A percentile compares a stretch with the other conserved stretches of the same genome.
These are phyloP conservation scores for Andrena dorsata DNA, from an alignment of 2,888 invertebrate species.

Conservation along the genomic window DNA sequence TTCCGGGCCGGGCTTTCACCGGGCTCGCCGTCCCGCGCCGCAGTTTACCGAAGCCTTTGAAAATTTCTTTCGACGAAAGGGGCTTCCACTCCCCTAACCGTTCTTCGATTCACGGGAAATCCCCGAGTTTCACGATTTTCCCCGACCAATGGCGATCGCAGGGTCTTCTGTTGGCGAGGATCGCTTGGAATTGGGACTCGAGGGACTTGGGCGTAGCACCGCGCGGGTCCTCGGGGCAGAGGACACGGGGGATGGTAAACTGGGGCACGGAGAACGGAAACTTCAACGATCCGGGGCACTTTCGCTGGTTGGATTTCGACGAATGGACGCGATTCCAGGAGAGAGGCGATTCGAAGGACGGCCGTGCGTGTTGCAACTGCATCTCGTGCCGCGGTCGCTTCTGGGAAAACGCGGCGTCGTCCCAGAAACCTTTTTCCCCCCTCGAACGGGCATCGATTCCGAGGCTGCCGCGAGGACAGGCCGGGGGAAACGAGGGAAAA, in stretches of 20 bases:
- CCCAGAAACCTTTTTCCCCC: slow-evolving; percentile 47
- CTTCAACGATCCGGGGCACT: slow-evolving; percentile 3
- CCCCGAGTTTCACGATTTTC: no score
- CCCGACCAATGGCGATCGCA: no score
- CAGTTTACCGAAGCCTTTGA: background rate
- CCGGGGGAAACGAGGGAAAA: background rate
- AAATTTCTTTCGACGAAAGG: background rate
- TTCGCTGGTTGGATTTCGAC: background rate
- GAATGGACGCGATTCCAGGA: slow-evolving; percentile 1
- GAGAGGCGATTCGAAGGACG: slow-evolving; percentile 32
- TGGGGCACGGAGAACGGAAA: background rate
- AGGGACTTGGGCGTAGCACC: no score
- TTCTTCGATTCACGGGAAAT: no score
- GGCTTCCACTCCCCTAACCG: background rate
- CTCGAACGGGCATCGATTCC: background rate
- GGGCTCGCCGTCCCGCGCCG: background rate
- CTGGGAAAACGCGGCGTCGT: slow-evolving; percentile 36
- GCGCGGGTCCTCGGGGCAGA: background rate
- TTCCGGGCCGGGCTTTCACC: background rate
- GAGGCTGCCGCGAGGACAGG: background rate
- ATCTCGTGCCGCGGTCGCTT: slow-evolving; percentile 32
- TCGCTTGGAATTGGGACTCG: background rate
- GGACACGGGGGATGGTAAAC: background rate
- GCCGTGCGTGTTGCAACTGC: slow-evolving; percentile 34
- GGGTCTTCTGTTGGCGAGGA: no score